A percentile compares a stretch with the other conserved stretches of the same genome.
phyloP scores from a whole-genome alignment of 2,797 vertebrate species.

The Nothura maculosa region DNA sequence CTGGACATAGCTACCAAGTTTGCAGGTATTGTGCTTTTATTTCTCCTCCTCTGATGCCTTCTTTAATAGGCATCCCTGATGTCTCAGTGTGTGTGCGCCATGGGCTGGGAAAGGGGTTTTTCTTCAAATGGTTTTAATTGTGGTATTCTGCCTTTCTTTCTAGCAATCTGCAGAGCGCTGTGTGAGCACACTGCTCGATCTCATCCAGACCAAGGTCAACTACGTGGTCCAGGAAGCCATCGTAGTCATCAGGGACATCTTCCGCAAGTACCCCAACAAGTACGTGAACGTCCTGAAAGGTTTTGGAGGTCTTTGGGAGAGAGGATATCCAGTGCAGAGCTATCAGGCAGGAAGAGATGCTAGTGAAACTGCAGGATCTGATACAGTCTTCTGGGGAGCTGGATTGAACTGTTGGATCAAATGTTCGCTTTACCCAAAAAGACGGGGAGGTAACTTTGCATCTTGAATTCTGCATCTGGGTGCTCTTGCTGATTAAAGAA shows the following conservation, averaged over 20 bases:
- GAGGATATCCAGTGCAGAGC: neutral
- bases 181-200: constrained; percentile 85
- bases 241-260: constrained; percentile 86
- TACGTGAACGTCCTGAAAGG: neutral
- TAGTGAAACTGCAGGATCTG: neutral
- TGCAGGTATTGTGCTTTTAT: neutral
- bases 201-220: constrained; percentile 89
- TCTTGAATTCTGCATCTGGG: neutral
- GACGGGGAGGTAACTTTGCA: neutral
- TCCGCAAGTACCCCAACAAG: constrained; percentile 88
- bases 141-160: neutral
- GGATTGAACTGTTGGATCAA: constrained; percentile 3
- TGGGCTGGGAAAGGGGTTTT: neutral
- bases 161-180: constrained; percentile 88
- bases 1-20: neutral
- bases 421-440: neutral
- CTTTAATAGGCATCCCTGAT: fast-evolving
- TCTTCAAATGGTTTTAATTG: neutral
- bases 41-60: neutral
- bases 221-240: constrained; percentile 88
- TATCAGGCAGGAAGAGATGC: neutral
- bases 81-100: neutral
- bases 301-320: neutral
- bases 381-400: neutral
- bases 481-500: neutral